phyloP scores from a whole-genome alignment of 1,140 invertebrate genomes.

The Calliopsis andreniformis region DNA sequence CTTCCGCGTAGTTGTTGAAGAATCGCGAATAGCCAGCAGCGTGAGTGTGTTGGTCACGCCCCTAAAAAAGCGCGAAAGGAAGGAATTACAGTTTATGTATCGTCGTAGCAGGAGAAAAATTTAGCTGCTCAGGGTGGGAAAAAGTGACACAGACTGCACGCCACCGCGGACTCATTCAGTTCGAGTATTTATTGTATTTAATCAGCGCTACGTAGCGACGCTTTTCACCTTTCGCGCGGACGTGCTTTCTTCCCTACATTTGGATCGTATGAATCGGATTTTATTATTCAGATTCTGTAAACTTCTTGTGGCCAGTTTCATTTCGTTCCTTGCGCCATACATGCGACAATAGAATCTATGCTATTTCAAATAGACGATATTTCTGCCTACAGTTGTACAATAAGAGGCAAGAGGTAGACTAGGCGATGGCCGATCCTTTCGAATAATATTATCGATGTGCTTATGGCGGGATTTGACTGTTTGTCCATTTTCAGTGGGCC shows the following conservation, averaged over 20 bases:
- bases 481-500: no score
- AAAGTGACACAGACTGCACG: not conserved
- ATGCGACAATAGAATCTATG: not conserved
- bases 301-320: not conserved
- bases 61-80: not conserved
- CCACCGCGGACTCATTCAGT: not conserved
- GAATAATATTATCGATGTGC: no score
- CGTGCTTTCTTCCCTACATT: constrained; percentile 1
- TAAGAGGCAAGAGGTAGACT: no score
- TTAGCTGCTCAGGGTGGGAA: not conserved
- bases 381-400: constrained; percentile 41
- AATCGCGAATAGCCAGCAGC: not conserved
- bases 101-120: not conserved
- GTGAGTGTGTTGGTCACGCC: not conserved
- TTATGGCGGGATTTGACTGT: no score
- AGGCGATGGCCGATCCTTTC: no score
- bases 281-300: not conserved
- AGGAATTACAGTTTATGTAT: not conserved
- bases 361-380: constrained; percentile 41
- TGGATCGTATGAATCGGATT: not conserved
- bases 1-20: not conserved
- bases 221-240: not conserved
- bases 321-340: not conserved
- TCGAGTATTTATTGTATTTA: constrained; percentile 17
- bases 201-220: not conserved